Percentiles rank a stretch among this genome's conserved stretches.
Conservation (phyloP, 2,888 invertebrate genomes). For the Philhelius pedissequus region DNA sequence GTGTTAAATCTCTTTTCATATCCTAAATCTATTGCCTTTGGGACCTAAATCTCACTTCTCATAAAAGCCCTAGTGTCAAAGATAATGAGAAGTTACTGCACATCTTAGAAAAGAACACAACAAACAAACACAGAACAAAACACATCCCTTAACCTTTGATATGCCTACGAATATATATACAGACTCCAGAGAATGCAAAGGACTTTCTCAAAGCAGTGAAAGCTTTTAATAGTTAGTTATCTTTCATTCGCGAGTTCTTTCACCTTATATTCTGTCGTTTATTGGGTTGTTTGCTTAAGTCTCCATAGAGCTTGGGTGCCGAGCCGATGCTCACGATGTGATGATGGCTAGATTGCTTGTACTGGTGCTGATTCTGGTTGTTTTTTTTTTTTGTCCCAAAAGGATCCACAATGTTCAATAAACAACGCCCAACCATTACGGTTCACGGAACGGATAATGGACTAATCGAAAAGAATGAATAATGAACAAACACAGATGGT, state of each 20-base stretch:
- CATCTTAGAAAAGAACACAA: background rate
- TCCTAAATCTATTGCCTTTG: background rate
- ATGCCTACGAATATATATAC: background rate
- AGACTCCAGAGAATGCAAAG: background rate
- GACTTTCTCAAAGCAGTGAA: background rate
- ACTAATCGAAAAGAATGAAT: constrained; percentile 67
- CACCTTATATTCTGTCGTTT: constrained; percentile 27
- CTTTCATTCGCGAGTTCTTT: constrained; percentile 48
- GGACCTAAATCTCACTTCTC: background rate
- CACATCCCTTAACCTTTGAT: constrained; percentile 16
- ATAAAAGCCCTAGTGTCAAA: background rate
- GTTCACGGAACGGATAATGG: constrained; percentile 58
- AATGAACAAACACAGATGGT: constrained; percentile 68
- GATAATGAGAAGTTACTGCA: constrained; percentile 14
- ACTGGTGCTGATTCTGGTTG: background rate
- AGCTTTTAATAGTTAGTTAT: constrained; percentile 1
- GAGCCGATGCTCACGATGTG: too few species aligned
- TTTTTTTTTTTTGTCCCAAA: constrained; percentile 17
- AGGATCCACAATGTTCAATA: constrained; percentile 50
- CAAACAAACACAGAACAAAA: background rate
- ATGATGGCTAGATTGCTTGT: background rate
- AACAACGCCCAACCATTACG: constrained; percentile 54
- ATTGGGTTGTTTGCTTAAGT: constrained; percentile 23
- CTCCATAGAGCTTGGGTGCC: background rate
- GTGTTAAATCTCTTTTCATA: constrained; percentile 8